phyloP scores from a whole-genome alignment of 1,140 invertebrate species.

The Drosophila truncata region DNA sequence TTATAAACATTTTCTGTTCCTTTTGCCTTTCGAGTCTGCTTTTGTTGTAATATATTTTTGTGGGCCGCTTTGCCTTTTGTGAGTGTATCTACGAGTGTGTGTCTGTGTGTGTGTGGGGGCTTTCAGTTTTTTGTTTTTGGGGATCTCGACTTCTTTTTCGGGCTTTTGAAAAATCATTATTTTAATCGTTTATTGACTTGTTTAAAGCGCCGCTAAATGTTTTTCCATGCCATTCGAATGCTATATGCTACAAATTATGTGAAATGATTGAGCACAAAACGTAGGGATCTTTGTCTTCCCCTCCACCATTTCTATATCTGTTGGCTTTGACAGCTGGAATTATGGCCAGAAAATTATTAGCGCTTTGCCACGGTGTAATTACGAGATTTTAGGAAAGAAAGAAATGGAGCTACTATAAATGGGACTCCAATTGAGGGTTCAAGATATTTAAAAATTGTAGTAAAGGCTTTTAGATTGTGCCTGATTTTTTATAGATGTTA shows the following conservation, averaged over 20 bases:
- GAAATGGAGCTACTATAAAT: not conserved
- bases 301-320: slow-evolving; percentile 5
- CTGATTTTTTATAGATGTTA: not conserved
- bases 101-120: slow-evolving; percentile 61
- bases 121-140: slow-evolving; percentile 32
- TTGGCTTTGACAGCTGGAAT: slow-evolving; percentile 48
- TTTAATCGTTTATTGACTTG: slow-evolving; percentile 85
- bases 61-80: slow-evolving; percentile 42
- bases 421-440: not conserved
- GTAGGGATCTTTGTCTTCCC: slow-evolving; percentile 18
- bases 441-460: not conserved
- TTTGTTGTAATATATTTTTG: slow-evolving; percentile 56
- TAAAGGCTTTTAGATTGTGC: not conserved
- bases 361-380: slow-evolving; percentile 17
- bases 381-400: slow-evolving; percentile 9
- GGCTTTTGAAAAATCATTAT: slow-evolving; percentile 77
- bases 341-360: slow-evolving; percentile 47
- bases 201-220: slow-evolving; percentile 76
- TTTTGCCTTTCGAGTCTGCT: slow-evolving; percentile 31
- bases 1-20: slow-evolving; percentile 42
- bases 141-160: slow-evolving; percentile 35
- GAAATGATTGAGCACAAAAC: slow-evolving; percentile 79
- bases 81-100: slow-evolving; percentile 28
- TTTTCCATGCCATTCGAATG: slow-evolving; percentile 37
- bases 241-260: slow-evolving; percentile 76